These are phyloP conservation scores for Ctenomys sociabilis DNA, from an alignment of 2,113 vertebrate species.

Conservation along the genomic window DNA sequence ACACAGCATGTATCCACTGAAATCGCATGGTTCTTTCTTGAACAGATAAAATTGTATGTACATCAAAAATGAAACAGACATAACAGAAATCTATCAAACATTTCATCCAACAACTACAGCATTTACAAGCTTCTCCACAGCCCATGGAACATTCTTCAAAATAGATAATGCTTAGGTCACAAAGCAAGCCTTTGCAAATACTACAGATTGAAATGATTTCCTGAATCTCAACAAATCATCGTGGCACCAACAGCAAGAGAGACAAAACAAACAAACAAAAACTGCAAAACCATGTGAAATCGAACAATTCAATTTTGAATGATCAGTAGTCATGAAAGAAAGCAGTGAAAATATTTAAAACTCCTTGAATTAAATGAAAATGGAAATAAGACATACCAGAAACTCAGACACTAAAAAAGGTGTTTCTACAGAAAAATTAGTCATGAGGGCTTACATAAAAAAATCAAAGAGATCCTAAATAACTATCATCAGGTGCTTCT, in stretches of 20 bases:
- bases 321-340: neutral
- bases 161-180: neutral
- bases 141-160: neutral
- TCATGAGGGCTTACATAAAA: neutral
- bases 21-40: neutral
- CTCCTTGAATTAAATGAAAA: neutral
- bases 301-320: neutral
- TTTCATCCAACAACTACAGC: neutral
- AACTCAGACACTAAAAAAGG: neutral
- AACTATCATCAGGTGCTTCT: neutral
- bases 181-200: neutral
- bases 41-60: neutral
- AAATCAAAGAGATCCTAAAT: neutral
- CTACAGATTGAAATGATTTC: neutral
- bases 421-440: neutral
- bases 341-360: neutral
- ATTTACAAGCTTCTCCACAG: neutral
- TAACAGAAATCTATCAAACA: neutral
- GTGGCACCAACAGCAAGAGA: neutral
- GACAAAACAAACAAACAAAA: neutral
- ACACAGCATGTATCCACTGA: neutral
- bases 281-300: neutral
- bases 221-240: neutral
- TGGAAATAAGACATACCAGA: neutral
- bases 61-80: neutral